These are phyloP conservation scores for Amphipyra tragopoginis DNA, from an alignment of 2,888 invertebrate genomes.

Conservation along the genomic window DNA sequence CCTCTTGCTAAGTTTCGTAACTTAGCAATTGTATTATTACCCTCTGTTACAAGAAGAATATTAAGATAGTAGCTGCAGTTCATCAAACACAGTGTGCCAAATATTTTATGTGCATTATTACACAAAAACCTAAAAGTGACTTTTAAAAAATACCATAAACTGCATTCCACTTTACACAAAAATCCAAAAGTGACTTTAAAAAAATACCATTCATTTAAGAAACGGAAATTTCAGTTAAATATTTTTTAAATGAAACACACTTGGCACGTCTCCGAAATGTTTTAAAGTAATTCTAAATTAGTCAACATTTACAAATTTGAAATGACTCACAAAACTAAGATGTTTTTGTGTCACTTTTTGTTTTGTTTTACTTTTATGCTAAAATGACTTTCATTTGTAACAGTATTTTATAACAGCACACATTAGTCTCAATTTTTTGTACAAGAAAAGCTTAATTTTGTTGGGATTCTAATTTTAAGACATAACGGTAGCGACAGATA, in stretches of 20 bases:
- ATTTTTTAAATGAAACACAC: slow-evolving; percentile 42
- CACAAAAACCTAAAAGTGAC: no score
- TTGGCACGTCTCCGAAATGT: slow-evolving; percentile 41
- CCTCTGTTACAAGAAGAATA: no score
- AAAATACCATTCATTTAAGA: background rate
- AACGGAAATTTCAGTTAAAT: slow-evolving; percentile 34
- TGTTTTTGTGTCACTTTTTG: slow-evolving; percentile 22
- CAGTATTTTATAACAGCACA: background rate
- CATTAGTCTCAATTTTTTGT: no score
- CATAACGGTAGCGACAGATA: no score
- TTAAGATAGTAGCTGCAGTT: no score
- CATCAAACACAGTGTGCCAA: no score
- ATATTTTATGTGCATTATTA: no score
- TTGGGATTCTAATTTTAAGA: no score
- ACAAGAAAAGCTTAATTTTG: no score
- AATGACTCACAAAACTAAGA: slow-evolving; percentile 30
- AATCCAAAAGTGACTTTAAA: background rate
- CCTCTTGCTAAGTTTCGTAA: slow-evolving; percentile 13
- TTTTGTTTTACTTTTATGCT: background rate
- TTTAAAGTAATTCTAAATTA: slow-evolving; percentile 29
- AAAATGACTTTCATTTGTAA: slow-evolving; percentile 11
- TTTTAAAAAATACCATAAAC: no score
- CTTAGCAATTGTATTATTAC: background rate
- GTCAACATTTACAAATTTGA: slow-evolving; percentile 30
- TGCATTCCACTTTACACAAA: no score